Percentiles rank a stretch among this genome's conserved stretches.
Evolutionary conservation across 2,113 vertebrate species (phyloP).

Genomic region (Pipra filicauda): DNA sequence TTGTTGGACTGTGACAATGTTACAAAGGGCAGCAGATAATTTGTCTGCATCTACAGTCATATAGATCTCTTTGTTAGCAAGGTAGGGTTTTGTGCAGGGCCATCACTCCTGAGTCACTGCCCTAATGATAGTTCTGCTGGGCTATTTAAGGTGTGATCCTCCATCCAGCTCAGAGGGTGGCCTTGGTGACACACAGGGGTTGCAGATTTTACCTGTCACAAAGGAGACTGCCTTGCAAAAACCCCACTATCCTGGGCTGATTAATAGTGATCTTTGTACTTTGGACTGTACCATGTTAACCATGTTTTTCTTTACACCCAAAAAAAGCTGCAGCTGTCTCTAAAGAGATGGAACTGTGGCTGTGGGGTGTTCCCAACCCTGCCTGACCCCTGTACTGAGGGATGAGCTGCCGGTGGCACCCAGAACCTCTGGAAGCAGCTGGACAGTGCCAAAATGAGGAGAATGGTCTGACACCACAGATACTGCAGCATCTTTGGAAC

Average conservation of each 20-base stretch:
- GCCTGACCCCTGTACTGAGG: background rate
- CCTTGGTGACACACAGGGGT: rapidly evolving
- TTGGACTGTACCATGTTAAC: background rate
- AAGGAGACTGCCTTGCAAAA: background rate
- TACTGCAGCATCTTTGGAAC: too few species aligned
- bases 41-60: rapidly evolving
- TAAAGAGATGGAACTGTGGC: background rate
- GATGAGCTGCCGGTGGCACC: background rate
- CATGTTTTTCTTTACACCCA: background rate
- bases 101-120: background rate
- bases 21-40: background rate
- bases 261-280: background rate
- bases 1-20: background rate
- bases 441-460: background rate
- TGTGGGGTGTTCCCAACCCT: rapidly evolving
- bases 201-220: background rate
- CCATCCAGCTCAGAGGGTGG: rapidly evolving
- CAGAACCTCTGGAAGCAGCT: background rate
- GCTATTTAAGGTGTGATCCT: rapidly evolving
- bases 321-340: background rate
- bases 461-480: background rate
- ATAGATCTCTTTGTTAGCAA: background rate
- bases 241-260: rapidly evolving
- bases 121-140: rapidly evolving
- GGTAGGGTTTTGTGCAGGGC: background rate